These are phyloP conservation scores for Xestia sexstrigata DNA, from an alignment of 2,888 invertebrate genomes.

Conservation along the genomic window DNA sequence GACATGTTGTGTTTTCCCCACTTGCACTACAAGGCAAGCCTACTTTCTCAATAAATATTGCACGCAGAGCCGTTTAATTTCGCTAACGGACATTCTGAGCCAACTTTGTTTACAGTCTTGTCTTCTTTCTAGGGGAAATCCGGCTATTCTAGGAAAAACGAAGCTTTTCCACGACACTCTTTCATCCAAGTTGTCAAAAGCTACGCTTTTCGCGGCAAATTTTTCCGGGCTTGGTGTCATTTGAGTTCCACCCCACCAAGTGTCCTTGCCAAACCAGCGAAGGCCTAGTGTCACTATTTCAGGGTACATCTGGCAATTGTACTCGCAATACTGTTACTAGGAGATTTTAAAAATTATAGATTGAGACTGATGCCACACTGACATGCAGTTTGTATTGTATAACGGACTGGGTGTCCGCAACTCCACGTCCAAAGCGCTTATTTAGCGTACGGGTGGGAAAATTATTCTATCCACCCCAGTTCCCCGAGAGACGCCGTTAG, in stretches of 20 bases:
- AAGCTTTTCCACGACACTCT: neutral
- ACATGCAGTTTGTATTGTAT: neutral
- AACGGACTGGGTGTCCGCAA: too few relatives aligned
- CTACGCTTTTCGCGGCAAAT: neutral
- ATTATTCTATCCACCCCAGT: too few relatives aligned
- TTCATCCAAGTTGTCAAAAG: too few relatives aligned
- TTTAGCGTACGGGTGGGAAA: too few relatives aligned
- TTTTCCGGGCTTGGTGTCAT: neutral
- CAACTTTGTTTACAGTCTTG: neutral
- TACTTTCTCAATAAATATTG: neutral
- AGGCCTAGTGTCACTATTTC: neutral
- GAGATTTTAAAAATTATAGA: neutral
- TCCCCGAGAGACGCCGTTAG: too few relatives aligned
- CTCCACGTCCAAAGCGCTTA: too few relatives aligned
- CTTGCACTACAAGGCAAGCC: neutral
- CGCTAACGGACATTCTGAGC: neutral
- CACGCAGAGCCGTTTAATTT: neutral
- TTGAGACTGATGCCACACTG: neutral
- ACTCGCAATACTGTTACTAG: neutral
- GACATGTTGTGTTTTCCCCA: neutral
- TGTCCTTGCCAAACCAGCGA: neutral
- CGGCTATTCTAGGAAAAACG: neutral
- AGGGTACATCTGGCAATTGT: too few relatives aligned
- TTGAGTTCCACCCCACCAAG: neutral
- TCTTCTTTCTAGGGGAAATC: neutral